Base-by-base conservation (phyloP, 2,888 invertebrate genomes). In the Tinea pellionella region DNA sequence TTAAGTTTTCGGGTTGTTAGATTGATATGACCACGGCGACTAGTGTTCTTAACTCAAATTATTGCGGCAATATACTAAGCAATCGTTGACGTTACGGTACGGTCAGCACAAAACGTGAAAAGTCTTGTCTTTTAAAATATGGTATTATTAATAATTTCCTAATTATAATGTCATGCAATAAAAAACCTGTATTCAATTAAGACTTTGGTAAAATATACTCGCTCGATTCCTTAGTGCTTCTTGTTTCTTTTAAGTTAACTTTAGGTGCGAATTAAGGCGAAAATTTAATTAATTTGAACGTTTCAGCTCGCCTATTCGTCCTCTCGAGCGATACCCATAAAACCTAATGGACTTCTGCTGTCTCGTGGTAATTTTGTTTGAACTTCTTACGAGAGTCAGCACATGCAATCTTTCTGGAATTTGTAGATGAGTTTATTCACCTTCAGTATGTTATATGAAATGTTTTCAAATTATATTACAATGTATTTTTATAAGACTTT, bases 301-400 rank as follows among this genome's bases (percentile, higher is more conserved):
- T 73, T 78, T 73, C 72, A 71, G 69, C 74, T 74, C 71, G 74
- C 69, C 81, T 74, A 78, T 81, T 75, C 79, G 76, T 79, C 78
- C 80, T 75, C 72, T 69, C 68, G 75, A 76, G 78, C 73, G 71
- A 69, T 74, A 75, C 74, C 79, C 79, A 79, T 83, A 83, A 83
- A 84, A 83, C 82, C 77, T 85, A 85, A 85, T 85, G 85, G 85
- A 84, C 77, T 85, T 84, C 84, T 77, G 70, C 75, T 84, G 84
- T 85, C 80, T 78, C 73, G 77, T 74, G 77, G 79, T 80, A 78
- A 81, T 82, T 37, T 76, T 74, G 75, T 72, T 75, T 73, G 74
- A 65, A 71, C 67, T 74, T 73, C 71, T 73, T 67, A 64, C 64
- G 66, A 69, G 41, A 37, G 15, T 41, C 7, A 13, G 69, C 68